Percentiles rank a stretch among this genome's conserved stretches.
Evolutionary conservation across 1,140 invertebrate species (phyloP).

Genomic region (Pentalonia nigronervosa): DNA sequence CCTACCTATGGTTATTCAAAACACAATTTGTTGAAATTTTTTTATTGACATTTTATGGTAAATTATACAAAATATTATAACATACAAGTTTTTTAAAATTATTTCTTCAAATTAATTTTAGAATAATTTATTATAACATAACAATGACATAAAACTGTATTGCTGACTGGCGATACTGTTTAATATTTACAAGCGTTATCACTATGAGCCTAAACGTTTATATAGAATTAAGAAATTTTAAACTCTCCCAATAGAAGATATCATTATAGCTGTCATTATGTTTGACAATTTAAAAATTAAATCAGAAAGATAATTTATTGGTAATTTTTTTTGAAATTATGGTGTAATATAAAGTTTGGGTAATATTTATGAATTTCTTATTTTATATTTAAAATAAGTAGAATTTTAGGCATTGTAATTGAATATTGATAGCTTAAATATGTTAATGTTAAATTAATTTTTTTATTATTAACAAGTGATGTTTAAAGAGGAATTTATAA

Average conservation of each 20-base stretch:
- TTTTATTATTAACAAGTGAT: not conserved
- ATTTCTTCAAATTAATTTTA: not conserved
- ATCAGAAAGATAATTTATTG: no score
- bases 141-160: not conserved
- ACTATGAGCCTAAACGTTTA: not conserved
- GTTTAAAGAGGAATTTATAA: no score
- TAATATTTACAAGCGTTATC: not conserved
- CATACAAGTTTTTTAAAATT: not conserved
- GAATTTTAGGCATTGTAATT: not conserved
- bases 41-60: not conserved
- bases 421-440: not conserved
- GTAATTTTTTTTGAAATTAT: not conserved
- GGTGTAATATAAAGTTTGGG: not conserved
- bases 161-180: not conserved
- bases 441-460: not conserved
- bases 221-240: not conserved
- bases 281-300: not conserved
- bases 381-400: no score
- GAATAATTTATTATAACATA: not conserved
- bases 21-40: not conserved
- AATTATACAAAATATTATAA: not conserved
- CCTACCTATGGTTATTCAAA: not conserved
- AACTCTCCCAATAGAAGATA: not conserved
- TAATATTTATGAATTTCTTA: not conserved
- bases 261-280: not conserved